Conservation (phyloP, 1,140 invertebrate genomes). For the Neodiprion virginianus region DNA sequence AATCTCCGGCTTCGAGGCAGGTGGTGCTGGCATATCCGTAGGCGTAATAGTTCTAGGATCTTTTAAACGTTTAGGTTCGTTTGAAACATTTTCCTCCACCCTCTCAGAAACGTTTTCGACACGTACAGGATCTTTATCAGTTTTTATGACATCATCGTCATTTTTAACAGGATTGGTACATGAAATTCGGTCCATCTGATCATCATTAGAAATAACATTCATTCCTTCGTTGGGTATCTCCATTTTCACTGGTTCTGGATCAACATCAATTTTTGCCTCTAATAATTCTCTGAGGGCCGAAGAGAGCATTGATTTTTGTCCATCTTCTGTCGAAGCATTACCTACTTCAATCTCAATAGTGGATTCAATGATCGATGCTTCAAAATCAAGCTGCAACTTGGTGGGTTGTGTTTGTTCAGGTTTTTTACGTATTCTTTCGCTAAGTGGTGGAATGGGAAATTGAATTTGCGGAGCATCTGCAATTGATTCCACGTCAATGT, state of each 20-base stretch:
- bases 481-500: constrained; percentile 36
- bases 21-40: constrained; percentile 46
- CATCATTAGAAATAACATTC: not conserved
- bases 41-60: constrained; percentile 57
- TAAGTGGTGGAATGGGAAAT: constrained; percentile 54
- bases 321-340: constrained; percentile 32
- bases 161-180: not conserved
- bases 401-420: constrained; percentile 29
- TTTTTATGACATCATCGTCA: not conserved
- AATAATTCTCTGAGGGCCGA: constrained; percentile 48
- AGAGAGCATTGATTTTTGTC: constrained; percentile 50
- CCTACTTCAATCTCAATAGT: constrained; percentile 46
- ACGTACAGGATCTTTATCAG: not conserved
- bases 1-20: constrained; percentile 39
- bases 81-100: constrained; percentile 6
- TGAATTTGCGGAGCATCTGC: constrained; percentile 42
- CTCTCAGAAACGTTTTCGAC: not conserved
- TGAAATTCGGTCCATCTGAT: not conserved
- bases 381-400: constrained; percentile 50
- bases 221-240: constrained; percentile 7
- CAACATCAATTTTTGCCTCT: constrained; percentile 48
- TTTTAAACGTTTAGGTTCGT: constrained; percentile 48
- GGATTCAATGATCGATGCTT: constrained; percentile 56
- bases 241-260: constrained; percentile 19
- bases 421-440: constrained; percentile 58